Conservation (phyloP, 2,888 invertebrate species). For the Clepsis dumicolana region DNA sequence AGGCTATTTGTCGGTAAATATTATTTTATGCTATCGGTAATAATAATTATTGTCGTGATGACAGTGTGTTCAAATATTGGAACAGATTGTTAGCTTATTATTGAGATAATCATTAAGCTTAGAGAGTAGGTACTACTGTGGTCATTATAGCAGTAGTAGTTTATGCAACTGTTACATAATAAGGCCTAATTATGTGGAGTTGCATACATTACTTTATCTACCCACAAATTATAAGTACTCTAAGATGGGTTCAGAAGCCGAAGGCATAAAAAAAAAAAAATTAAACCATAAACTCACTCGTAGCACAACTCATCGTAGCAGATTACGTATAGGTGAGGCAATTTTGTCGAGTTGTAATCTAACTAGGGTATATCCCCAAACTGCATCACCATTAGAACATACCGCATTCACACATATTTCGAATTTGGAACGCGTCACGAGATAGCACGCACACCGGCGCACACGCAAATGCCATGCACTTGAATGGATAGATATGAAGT, state of each 20-base stretch:
- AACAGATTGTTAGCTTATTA: neutral
- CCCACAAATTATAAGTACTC: no score
- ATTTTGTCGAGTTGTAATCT: neutral
- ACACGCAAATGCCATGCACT: conserved; percentile 77
- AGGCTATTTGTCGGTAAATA: conserved; percentile 37
- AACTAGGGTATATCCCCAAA: conserved; percentile 1
- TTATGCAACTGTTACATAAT: no score
- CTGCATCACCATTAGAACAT: conserved; percentile 22
- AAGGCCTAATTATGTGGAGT: no score
- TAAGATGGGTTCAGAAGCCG: no score
- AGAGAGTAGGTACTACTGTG: no score
- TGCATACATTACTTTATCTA: no score
- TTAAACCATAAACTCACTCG: no score
- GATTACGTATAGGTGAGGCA: neutral
- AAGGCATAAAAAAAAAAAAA: no score
- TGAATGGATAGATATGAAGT: conserved; percentile 34
- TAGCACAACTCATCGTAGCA: no score
- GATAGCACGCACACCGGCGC: conserved; percentile 67
- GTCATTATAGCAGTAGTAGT: no score
- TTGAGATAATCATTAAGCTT: neutral
- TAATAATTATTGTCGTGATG: conserved; percentile 13
- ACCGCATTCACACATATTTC: conserved; percentile 32
- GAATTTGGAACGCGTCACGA: conserved; percentile 21
- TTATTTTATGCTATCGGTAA: conserved; percentile 25
- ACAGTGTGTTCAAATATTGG: conserved; percentile 10